A percentile compares a stretch with the other conserved stretches of the same genome.
Conservation (phyloP, 2,888 invertebrate genomes). For the Teinopalpus imperialis region DNA sequence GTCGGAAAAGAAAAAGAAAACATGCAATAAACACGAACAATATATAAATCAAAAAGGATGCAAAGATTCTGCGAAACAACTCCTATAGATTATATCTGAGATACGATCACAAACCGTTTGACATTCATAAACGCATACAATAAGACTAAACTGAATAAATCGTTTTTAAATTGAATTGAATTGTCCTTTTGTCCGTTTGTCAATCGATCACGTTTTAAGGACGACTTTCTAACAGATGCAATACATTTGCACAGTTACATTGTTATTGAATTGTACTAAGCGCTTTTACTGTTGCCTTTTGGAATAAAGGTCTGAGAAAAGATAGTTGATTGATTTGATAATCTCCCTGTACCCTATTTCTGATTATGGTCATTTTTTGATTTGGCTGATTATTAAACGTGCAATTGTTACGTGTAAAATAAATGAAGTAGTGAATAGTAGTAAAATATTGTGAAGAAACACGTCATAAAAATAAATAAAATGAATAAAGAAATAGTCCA, state of each 20-base stretch:
- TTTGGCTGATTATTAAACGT: no score
- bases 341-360: no score
- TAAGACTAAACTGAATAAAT: slow-evolving; percentile 24
- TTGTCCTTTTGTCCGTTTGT: slow-evolving; percentile 26
- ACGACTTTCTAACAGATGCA: slow-evolving; percentile 25
- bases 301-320: neutral
- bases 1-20: no score
- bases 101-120: slow-evolving; percentile 14
- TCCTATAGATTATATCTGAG: slow-evolving; percentile 6
- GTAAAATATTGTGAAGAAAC: no score
- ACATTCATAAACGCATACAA: slow-evolving; percentile 20
- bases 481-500: no score
- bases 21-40: no score
- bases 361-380: no score
- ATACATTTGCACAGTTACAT: slow-evolving; percentile 12
- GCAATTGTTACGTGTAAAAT: no score
- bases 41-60: neutral
- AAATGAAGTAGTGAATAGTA: no score
- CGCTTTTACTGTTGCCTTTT: slow-evolving; percentile 1
- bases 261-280: slow-evolving; percentile 1
- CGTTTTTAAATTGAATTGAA: slow-evolving; percentile 28
- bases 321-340: slow-evolving; percentile 1
- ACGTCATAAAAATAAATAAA: no score
- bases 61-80: slow-evolving; percentile 6
- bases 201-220: slow-evolving; percentile 26